phyloP scores from a whole-genome alignment of 2,113 vertebrate species.

The Limnothrissa miodon region DNA sequence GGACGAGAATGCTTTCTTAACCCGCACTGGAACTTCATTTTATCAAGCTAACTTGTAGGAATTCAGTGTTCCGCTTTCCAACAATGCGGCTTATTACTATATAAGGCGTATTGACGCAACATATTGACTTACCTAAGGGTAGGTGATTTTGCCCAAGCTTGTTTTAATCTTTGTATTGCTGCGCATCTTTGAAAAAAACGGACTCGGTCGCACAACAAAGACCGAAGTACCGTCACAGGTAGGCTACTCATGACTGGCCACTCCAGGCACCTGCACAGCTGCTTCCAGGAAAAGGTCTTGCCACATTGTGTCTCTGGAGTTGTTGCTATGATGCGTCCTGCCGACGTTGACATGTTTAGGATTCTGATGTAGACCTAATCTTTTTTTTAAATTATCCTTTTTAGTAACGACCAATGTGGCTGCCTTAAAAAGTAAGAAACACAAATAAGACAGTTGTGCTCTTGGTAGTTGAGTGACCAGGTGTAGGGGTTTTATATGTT shows the following conservation, averaged over 20 bases:
- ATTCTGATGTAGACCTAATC: background rate
- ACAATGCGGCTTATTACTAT: constrained; percentile 12
- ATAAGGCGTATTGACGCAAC: constrained; percentile 16
- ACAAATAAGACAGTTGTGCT: background rate
- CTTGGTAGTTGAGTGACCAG: background rate
- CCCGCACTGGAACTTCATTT: constrained; percentile 22
- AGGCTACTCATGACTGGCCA: background rate
- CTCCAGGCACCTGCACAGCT: constrained; percentile 1
- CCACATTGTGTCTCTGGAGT: background rate
- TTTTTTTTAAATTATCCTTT: background rate
- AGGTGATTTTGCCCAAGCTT: background rate
- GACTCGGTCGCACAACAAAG: background rate
- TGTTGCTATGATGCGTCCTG: background rate
- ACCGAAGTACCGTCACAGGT: constrained; percentile 9
- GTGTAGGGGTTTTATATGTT: background rate
- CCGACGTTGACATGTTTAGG: background rate
- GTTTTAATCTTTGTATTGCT: background rate
- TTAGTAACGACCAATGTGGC: background rate
- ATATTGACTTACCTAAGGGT: constrained; percentile 9
- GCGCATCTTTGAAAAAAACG: background rate
- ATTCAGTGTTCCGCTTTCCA: constrained; percentile 17
- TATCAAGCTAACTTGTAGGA: constrained; percentile 19
- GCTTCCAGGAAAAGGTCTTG: background rate
- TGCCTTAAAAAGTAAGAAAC: background rate
- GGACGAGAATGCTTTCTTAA: constrained; percentile 7